Percentiles rank a stretch among this genome's conserved stretches.
These are phyloP conservation scores for Falco concolor DNA, from an alignment of 2,797 vertebrate species.

Conservation along the genomic window DNA sequence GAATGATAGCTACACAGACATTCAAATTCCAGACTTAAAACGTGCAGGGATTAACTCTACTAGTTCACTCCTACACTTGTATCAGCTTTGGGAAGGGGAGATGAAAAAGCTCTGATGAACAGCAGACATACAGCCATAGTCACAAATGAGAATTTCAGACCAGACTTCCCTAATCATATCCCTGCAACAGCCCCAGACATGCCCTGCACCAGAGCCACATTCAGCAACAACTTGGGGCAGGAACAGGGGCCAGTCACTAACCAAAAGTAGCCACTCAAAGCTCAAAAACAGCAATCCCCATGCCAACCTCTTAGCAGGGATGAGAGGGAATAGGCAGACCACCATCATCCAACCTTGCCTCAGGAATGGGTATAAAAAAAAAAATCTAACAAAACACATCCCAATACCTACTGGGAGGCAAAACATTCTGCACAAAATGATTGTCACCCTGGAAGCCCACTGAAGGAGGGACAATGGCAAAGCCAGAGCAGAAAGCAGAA, in stretches of 20 bases:
- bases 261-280: neutral
- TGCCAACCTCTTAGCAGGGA: neutral
- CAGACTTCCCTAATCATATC: accelerated
- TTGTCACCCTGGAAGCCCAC: neutral
- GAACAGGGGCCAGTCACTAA: neutral
- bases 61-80: neutral
- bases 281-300: neutral
- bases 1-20: neutral
- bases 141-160: neutral
- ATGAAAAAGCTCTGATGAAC: neutral
- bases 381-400: neutral
- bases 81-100: neutral
- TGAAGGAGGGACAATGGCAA: neutral
- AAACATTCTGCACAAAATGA: neutral
- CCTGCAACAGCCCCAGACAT: neutral
- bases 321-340: neutral
- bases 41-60: neutral
- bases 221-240: neutral
- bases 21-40: neutral
- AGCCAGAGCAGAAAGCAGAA: neutral
- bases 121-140: neutral
- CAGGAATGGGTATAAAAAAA: neutral
- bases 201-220: neutral
- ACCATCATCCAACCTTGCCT: neutral
- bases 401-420: accelerated